Base-by-base conservation (phyloP, 2,888 invertebrate species). In the Agapostemon virescens region DNA sequence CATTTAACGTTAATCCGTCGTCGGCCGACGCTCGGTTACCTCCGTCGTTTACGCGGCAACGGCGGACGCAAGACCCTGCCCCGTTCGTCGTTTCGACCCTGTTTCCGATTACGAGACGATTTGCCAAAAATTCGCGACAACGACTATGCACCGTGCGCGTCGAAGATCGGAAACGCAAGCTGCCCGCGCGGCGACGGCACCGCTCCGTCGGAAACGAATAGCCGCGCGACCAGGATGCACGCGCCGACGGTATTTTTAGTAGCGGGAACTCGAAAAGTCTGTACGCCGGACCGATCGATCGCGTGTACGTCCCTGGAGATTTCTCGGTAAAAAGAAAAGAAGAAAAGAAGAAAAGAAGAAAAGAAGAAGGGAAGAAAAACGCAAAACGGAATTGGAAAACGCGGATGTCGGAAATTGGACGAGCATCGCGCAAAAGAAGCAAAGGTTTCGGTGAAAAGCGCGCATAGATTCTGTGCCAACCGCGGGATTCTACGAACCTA, bases 1-100 rank as follows among this genome's bases (percentile, higher is more conserved):
- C 92, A 92, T 92, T 92, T 92, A 61, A 86, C 89, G 89, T 88
- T 92, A 91, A 92, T 92, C 88, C 88, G 86, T 84, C 71, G 78
- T 73, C 84, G 81, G 78, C 74, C 82, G 81, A 84, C n/a, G n/a
- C 85, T 85, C 83, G 75, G 74, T 77, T 74, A 76, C 83, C 78
- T 81, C 79, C 77, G 78, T 87, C 88, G 84, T 88, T 88, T 87
- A 86, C 84, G 84, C 76, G 78, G 75, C 69, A 33, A 49, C 76
- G 71, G 36, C n/a, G n/a, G n/a, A n/a, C n/a, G 74, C 77, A 64
- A 67, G 69, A n/a, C n/a, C n/a, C n/a, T n/a, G n/a, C n/a, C 64
- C 36, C 11, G 73, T 68, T 73, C 58, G 49, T 23, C 66, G n/a
- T 30, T 76, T 30, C 38, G 52, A 69, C 61, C 36, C 5, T 58